Evolutionary conservation across 2,888 invertebrate species (phyloP).

Genomic region (Helobdella robusta): DNA sequence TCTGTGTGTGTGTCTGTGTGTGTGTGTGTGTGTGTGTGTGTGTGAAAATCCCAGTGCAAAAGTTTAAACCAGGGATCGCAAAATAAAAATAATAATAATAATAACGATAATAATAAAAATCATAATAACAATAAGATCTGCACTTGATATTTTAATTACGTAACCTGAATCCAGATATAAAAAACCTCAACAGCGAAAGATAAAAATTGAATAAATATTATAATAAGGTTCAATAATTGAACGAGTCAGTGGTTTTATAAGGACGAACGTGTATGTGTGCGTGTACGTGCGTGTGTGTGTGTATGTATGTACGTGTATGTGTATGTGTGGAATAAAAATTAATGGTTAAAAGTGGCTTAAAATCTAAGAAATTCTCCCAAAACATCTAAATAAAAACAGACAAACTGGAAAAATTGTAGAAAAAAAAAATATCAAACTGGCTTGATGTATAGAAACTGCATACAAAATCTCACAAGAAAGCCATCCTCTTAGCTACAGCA

Average conservation of each 20-base stretch:
- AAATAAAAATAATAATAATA: too few relatives aligned
- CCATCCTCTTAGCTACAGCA: neutral
- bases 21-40: slow-evolving; percentile 4
- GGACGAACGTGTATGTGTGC: neutral
- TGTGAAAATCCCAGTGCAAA: neutral
- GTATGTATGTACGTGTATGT: slow-evolving; percentile 4
- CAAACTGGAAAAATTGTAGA: neutral
- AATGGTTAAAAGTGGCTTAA: neutral
- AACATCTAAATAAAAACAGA: neutral
- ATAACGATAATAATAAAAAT: too few relatives aligned
- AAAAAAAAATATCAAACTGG: neutral
- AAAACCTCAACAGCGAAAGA: too few relatives aligned
- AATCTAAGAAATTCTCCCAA: neutral
- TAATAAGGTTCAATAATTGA: too few relatives aligned
- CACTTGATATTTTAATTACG: too few relatives aligned
- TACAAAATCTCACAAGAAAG: neutral
- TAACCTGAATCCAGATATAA: too few relatives aligned
- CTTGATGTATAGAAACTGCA: neutral
- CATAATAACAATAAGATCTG: too few relatives aligned
- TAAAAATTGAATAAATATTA: too few relatives aligned
- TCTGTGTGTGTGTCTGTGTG: neutral
- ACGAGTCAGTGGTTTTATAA: too few relatives aligned
- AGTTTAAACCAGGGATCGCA: too few relatives aligned
- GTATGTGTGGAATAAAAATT: neutral
- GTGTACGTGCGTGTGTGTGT: neutral